Conservation (phyloP, 2,797 vertebrate genomes). For the Chelon auratus region DNA sequence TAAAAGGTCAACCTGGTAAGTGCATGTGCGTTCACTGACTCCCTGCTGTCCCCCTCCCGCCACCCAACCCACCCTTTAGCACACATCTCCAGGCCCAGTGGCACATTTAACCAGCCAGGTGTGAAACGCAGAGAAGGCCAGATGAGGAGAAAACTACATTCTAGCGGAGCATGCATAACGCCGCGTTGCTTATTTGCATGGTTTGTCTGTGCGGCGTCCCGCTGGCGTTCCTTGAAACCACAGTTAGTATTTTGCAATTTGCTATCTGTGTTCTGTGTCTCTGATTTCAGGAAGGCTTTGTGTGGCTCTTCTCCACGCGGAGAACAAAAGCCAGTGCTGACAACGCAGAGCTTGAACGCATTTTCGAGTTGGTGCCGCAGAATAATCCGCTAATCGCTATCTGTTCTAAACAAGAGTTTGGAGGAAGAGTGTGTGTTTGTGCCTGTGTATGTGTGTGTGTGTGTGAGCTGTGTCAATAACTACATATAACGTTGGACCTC, state of each 20-base stretch:
- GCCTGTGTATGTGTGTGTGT: constrained; percentile 15
- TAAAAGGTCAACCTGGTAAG: constrained; percentile 33
- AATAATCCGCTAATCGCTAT: constrained; percentile 73
- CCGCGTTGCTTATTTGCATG: constrained; percentile 53
- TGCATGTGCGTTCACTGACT: constrained; percentile 11
- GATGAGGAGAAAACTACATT: constrained; percentile 65
- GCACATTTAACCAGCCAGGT: constrained; percentile 79
- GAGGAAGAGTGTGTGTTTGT: constrained; percentile 26
- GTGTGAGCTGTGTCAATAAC: constrained; percentile 21
- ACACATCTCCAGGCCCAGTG: constrained; percentile 57
- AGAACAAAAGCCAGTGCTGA: constrained; percentile 75
- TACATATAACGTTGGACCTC: constrained; percentile 29
- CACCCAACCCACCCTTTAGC: constrained; percentile 20
- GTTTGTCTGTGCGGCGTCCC: constrained; percentile 44
- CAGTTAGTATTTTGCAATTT: constrained; percentile 48
- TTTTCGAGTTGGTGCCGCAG: constrained; percentile 57
- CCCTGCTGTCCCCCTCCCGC: constrained; percentile 9
- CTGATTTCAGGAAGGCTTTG: constrained; percentile 63
- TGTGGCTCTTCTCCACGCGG: constrained; percentile 44
- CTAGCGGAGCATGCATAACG: constrained; percentile 73
- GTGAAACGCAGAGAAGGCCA: constrained; percentile 75
- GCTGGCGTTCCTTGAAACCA: constrained; percentile 39
- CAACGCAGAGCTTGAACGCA: constrained; percentile 65
- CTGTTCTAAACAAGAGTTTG: constrained; percentile 65
- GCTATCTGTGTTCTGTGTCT: constrained; percentile 54